Conservation (phyloP, 2,888 invertebrate species). For the Thera obeliscata region DNA sequence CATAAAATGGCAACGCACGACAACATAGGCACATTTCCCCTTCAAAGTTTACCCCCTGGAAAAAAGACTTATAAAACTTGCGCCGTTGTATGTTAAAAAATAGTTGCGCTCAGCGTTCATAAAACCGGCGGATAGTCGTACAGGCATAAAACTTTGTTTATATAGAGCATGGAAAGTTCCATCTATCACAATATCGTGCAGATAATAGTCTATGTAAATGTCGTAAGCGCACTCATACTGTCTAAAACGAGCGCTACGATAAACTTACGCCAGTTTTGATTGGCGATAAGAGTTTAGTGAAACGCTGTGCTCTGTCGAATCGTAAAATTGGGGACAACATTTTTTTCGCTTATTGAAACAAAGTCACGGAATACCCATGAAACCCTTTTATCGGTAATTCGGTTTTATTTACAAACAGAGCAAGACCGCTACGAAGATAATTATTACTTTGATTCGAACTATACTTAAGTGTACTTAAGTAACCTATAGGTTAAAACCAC, state of each 20-base stretch:
- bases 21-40: conserved; percentile 15
- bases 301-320: conserved; percentile 46
- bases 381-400: conserved; percentile 1
- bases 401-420: not conserved
- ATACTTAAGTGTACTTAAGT: too few relatives aligned
- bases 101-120: conserved; percentile 23
- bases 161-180: conserved; percentile 39
- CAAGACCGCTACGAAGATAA: not conserved
- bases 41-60: conserved; percentile 16
- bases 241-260: conserved; percentile 37
- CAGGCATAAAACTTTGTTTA: conserved; percentile 38
- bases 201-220: conserved; percentile 45
- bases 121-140: conserved; percentile 28
- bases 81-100: conserved; percentile 22
- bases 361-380: conserved; percentile 19
- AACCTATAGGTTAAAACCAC: too few relatives aligned
- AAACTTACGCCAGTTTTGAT: conserved; percentile 50
- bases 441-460: not conserved
- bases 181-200: conserved; percentile 47
- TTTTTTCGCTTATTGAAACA: conserved; percentile 32
- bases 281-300: conserved; percentile 52
- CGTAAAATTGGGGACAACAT: conserved; percentile 41
- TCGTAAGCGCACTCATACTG: conserved; percentile 38
- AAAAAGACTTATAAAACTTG: conserved; percentile 26
- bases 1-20: conserved; percentile 23